These are phyloP conservation scores for Drosophila sordidapex DNA, from an alignment of 2,888 invertebrate genomes.

Conservation along the genomic window DNA sequence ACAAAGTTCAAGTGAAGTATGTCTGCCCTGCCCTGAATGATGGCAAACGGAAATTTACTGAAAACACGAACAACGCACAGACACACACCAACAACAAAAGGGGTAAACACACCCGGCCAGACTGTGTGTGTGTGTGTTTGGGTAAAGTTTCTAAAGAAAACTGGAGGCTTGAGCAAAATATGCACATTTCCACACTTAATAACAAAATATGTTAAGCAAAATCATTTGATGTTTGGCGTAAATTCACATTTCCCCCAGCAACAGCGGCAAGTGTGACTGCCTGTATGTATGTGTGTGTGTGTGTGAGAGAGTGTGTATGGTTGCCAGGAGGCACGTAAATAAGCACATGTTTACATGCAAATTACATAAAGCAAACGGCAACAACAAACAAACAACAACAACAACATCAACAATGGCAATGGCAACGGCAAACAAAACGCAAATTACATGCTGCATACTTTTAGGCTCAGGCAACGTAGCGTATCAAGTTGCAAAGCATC, in stretches of 20 bases:
- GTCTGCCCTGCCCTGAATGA: slow-evolving; percentile 65
- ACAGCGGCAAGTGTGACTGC: slow-evolving; percentile 20
- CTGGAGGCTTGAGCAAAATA: slow-evolving; percentile 59
- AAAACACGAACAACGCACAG: slow-evolving; percentile 66
- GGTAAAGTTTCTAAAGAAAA: slow-evolving; percentile 29
- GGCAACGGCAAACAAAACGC: slow-evolving; percentile 69
- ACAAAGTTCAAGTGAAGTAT: slow-evolving; percentile 77
- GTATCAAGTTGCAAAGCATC: slow-evolving; percentile 59
- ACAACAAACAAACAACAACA: slow-evolving; percentile 29
- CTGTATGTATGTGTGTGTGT: slow-evolving; percentile 10
- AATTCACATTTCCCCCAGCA: slow-evolving; percentile 39
- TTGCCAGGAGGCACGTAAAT: slow-evolving; percentile 63
- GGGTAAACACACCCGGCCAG: slow-evolving; percentile 19
- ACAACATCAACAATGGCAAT: slow-evolving; percentile 31
- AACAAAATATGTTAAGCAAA: slow-evolving; percentile 81
- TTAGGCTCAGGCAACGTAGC: slow-evolving; percentile 54
- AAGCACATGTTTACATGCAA: slow-evolving; percentile 82
- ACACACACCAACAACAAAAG: slow-evolving; percentile 15
- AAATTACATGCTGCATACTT: slow-evolving; percentile 77
- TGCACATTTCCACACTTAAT: slow-evolving; percentile 81
- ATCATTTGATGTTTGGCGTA: slow-evolving; percentile 77
- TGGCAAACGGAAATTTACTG: slow-evolving; percentile 80
- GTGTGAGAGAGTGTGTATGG: slow-evolving; percentile 35
- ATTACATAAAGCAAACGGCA: slow-evolving; percentile 73
- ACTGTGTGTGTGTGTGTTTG: slow-evolving; percentile 2